Base-by-base conservation (phyloP, 1,140 invertebrate species). In the Pogonomyrmex barbatus region DNA sequence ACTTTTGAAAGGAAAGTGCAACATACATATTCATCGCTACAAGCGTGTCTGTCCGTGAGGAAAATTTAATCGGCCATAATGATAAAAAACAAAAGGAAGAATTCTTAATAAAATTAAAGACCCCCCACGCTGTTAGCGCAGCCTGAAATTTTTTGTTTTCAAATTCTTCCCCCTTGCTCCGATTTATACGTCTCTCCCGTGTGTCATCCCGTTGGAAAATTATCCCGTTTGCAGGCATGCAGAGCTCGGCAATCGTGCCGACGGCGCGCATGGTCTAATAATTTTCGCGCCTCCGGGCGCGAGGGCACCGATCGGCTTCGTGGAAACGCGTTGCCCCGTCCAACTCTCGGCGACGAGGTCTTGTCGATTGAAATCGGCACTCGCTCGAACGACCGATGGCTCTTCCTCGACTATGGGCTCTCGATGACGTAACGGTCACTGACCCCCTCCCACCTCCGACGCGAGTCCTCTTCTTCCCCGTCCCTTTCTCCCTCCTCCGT, bases 341-440 rank as follows among this genome's bases (percentile, higher is more conserved):
- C 78, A 33, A 68, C 47, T 47, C 52, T 12, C 77, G 30, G n/a
- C 58, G 87, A 77, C 85, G 60, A 78, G 60, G 60, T 39, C 60
- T 33, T 33, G 45, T 78, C 90, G 88, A 90, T 90, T 84, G 85
- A 91, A 91, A 91, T 90, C 84, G 88, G 84, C 78, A 89, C 78
- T 89, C 75, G 83, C 67, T 63, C 62, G 47, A 58, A 71, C 67
- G 89, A 79, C 84, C 77, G 86, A 91, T 92, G 89, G 87, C 90
- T 91, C 90, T 90, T 88, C 87, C 86, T 87, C 65, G 87, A 87
- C 88, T 90, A 90, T 92, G 87, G 83, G 79, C 76, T 83, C 90
- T 78, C 87, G 93, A 93, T 94, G 94, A 94, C 93, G 93, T 94
- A 94, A 95, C 93, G 94, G 94, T 94, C 94, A 94, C 84, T 94